Conservation (phyloP, 2,888 invertebrate genomes). For the Agrotis ipsilon region DNA sequence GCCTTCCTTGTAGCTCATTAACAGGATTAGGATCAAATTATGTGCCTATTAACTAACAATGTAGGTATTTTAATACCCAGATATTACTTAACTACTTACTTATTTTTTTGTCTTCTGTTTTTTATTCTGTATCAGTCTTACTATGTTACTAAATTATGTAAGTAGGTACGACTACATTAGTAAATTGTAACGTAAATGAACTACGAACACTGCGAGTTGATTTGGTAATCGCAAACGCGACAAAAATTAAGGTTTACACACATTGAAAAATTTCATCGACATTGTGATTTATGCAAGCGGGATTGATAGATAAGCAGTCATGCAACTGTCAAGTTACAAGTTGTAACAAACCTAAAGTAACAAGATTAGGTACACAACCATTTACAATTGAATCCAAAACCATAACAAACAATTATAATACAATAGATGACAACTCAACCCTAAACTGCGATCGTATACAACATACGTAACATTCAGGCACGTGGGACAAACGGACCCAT, state of each 20-base stretch:
- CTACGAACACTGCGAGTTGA: too few species aligned
- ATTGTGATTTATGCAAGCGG: not conserved
- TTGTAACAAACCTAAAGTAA: slow-evolving; percentile 11
- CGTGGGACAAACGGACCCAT: slow-evolving; percentile 77
- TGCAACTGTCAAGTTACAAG: not conserved
- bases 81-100: too few species aligned
- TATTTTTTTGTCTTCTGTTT: too few species aligned
- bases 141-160: not conserved
- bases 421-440: slow-evolving; percentile 62
- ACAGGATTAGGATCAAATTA: too few species aligned
- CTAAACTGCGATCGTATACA: slow-evolving; percentile 62
- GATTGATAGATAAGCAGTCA: not conserved
- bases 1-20: too few species aligned
- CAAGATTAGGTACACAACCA: slow-evolving; percentile 7
- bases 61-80: too few species aligned
- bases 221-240: too few species aligned
- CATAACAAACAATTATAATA: slow-evolving; percentile 54
- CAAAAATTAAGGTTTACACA: too few species aligned
- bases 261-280: not conserved
- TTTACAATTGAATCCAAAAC: slow-evolving; percentile 26
- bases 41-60: too few species aligned
- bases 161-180: not conserved
- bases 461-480: slow-evolving; percentile 67
- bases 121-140: too few species aligned
- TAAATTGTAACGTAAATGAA: too few species aligned